These are phyloP conservation scores for Brachypalpus laphriformis DNA, from an alignment of 2,888 invertebrate species.

Conservation along the genomic window DNA sequence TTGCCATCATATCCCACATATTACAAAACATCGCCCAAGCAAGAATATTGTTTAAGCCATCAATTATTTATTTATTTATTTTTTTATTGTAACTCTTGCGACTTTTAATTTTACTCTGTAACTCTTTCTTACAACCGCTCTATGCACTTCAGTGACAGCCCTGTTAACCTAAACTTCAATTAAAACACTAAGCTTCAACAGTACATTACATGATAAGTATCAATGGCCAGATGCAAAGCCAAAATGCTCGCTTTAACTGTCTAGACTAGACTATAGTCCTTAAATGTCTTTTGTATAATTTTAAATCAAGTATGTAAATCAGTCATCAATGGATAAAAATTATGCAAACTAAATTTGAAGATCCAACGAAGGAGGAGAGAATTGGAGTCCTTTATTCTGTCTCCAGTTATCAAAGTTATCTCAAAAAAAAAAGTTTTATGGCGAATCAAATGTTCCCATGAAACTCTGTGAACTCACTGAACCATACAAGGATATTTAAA, in stretches of 20 bases:
- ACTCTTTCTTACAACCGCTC: no score
- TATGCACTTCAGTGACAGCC: no score
- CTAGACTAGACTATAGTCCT: background rate
- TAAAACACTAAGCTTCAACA: no score
- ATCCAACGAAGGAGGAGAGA: background rate
- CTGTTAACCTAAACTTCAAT: no score
- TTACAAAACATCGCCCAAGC: no score
- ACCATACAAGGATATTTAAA: background rate
- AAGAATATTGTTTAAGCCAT: no score
- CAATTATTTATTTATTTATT: no score
- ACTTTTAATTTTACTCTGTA: no score
- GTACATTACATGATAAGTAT: no score
- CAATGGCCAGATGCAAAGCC: background rate
- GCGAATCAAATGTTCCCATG: background rate
- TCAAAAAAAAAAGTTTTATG: background rate
- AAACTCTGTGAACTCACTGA: background rate
- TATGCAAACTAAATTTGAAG: background rate
- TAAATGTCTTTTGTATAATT: no score
- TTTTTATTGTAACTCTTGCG: no score
- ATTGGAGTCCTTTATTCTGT: background rate
- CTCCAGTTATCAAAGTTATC: background rate
- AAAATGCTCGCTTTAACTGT: background rate
- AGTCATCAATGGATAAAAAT: background rate
- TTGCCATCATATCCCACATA: no score
- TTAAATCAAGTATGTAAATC: background rate